Percentiles rank a stretch among this genome's conserved stretches.
Evolutionary conservation across 2,888 invertebrate species (phyloP).

Genomic region (Eudemis profundana): DNA sequence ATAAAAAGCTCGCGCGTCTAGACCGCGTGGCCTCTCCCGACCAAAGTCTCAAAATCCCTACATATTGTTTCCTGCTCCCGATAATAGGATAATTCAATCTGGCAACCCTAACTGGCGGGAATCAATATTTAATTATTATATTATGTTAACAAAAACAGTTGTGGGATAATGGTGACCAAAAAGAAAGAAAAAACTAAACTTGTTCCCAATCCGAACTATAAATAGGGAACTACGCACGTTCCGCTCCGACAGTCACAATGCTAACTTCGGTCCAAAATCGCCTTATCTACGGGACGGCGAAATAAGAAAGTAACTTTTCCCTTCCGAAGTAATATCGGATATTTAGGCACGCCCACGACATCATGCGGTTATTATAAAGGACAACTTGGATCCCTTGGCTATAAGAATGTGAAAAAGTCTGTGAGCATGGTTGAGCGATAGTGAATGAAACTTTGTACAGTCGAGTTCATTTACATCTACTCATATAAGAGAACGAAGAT

Average conservation of each 20-base stretch:
- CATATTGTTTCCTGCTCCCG: too few relatives aligned
- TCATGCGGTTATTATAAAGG: constrained; percentile 14
- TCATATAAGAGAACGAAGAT: too few relatives aligned
- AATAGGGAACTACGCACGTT: constrained; percentile 9
- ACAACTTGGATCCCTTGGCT: neutral
- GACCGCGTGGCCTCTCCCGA: too few relatives aligned
- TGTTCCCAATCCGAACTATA: neutral
- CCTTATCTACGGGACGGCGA: constrained; percentile 17
- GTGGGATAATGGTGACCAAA: too few relatives aligned
- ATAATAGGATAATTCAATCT: too few relatives aligned
- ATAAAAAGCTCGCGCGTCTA: too few relatives aligned
- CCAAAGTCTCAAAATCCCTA: too few relatives aligned
- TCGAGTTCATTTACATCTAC: too few relatives aligned
- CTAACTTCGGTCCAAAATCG: constrained; percentile 25
- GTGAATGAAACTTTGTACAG: constrained; percentile 5
- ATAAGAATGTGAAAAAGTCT: neutral
- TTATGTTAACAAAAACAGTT: too few relatives aligned
- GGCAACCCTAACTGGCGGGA: too few relatives aligned
- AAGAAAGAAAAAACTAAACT: neutral
- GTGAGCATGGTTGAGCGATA: too few relatives aligned
- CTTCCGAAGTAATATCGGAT: constrained; percentile 32
- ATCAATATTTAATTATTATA: too few relatives aligned
- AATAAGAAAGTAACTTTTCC: constrained; percentile 30
- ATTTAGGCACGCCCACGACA: constrained; percentile 24
- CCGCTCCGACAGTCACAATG: constrained; percentile 23